Evolutionary conservation across 2,113 vertebrate species (phyloP).

Genomic region (Leucopsar rothschildi): DNA sequence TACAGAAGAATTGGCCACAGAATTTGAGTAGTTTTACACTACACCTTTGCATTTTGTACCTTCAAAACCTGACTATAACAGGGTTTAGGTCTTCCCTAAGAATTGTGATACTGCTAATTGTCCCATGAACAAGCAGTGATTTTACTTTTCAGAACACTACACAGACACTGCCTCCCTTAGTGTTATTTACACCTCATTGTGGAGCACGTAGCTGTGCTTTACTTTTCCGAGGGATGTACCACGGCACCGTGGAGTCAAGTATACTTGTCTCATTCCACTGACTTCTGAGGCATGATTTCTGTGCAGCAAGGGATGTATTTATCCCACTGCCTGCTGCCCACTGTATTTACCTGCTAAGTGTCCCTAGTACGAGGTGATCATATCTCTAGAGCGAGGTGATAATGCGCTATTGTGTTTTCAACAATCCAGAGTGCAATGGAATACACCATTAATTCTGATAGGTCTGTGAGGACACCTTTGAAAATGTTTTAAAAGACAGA

Average conservation of each 20-base stretch:
- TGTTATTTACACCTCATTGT: not conserved
- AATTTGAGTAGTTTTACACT: not conserved
- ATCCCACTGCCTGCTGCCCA: not conserved
- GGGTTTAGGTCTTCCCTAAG: not conserved
- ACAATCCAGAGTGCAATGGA: slow-evolving; percentile 24
- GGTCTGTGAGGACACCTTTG: slow-evolving; percentile 64
- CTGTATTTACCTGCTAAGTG: slow-evolving; percentile 33
- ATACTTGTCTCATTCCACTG: slow-evolving; percentile 19
- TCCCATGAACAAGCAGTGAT: not conserved
- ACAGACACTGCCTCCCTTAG: not conserved
- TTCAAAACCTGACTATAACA: not conserved
- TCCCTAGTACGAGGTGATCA: not conserved
- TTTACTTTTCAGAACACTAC: not conserved
- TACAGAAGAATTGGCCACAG: not conserved
- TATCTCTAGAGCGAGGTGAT: not conserved
- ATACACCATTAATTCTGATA: slow-evolving; percentile 63
- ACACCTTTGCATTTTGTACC: not conserved
- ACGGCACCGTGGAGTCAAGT: not conserved
- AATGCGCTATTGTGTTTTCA: slow-evolving; percentile 20
- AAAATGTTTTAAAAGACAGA: slow-evolving; percentile 73
- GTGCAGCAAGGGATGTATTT: slow-evolving; percentile 7
- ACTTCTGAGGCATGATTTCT: not conserved
- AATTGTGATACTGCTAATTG: not conserved
- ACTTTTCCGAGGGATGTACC: not conserved
- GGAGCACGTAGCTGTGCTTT: not conserved